Conservation (phyloP, 2,888 invertebrate genomes). For the Nemotelus nigrinus region DNA sequence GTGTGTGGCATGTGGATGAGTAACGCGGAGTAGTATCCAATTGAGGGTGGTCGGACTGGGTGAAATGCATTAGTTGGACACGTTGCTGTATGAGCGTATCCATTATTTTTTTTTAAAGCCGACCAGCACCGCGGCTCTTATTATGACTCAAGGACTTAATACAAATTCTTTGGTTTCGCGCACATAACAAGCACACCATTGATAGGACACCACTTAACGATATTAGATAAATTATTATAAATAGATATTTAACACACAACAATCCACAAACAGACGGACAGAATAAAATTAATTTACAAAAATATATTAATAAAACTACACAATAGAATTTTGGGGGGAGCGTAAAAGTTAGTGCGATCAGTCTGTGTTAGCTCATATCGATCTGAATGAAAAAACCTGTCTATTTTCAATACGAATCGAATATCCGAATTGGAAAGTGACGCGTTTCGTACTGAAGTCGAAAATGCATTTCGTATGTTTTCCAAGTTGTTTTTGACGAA, state of each 20-base stretch:
- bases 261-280: neutral
- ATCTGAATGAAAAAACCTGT: neutral
- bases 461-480: constrained; percentile 28
- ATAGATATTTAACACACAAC: neutral
- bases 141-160: no score
- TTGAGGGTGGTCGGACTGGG: neutral
- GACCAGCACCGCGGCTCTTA: no score
- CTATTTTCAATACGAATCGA: neutral
- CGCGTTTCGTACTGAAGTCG: constrained; percentile 36
- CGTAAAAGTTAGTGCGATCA: neutral
- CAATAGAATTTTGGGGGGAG: neutral
- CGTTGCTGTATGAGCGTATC: neutral
- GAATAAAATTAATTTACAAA: neutral
- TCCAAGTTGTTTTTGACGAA: neutral
- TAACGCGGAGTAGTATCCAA: constrained; percentile 8
- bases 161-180: neutral
- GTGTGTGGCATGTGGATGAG: neutral
- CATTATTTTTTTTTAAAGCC: neutral
- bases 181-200: neutral
- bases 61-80: neutral
- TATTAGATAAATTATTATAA: constrained; percentile 6
- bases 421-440: constrained; percentile 37
- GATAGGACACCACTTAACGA: neutral
- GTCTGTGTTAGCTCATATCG: neutral
- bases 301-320: neutral